Conservation (phyloP, 2,113 vertebrate species). For the Catharus bicknelli region DNA sequence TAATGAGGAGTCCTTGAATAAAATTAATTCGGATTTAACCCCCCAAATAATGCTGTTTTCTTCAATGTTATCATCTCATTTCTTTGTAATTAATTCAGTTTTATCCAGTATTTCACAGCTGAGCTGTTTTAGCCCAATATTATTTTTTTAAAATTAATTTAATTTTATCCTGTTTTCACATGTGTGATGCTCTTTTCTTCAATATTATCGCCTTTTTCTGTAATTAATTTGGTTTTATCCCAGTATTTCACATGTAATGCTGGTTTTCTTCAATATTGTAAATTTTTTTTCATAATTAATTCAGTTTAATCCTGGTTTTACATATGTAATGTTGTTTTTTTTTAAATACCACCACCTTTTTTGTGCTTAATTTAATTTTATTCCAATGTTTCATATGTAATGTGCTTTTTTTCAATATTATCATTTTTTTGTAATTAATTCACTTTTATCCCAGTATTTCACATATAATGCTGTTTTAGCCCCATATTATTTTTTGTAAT, state of each 20-base stretch:
- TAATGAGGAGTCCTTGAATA: too few relatives aligned
- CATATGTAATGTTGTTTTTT: rapidly evolving
- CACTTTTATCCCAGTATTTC: too few relatives aligned
- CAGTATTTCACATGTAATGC: rapidly evolving
- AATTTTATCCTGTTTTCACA: background rate
- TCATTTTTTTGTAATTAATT: too few relatives aligned
- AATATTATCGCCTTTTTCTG: background rate
- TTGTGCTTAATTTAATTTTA: background rate
- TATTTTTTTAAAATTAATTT: background rate
- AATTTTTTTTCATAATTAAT: background rate
- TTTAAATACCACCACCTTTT: background rate
- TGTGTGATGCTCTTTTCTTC: rapidly evolving
- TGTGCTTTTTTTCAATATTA: rapidly evolving
- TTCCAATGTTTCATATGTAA: background rate
- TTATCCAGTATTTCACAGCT: background rate
- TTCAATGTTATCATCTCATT: background rate
- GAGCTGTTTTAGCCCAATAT: too few relatives aligned
- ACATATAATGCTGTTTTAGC: too few relatives aligned
- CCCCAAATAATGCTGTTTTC: rapidly evolving
- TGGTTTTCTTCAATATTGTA: background rate
- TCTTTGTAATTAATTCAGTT: background rate
- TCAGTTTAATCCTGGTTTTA: background rate
- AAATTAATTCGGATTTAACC: background rate
- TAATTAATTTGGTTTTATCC: background rate
- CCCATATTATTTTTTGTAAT: background rate